Conservation (phyloP, 2,797 vertebrate genomes). For the Tapera naevia region DNA sequence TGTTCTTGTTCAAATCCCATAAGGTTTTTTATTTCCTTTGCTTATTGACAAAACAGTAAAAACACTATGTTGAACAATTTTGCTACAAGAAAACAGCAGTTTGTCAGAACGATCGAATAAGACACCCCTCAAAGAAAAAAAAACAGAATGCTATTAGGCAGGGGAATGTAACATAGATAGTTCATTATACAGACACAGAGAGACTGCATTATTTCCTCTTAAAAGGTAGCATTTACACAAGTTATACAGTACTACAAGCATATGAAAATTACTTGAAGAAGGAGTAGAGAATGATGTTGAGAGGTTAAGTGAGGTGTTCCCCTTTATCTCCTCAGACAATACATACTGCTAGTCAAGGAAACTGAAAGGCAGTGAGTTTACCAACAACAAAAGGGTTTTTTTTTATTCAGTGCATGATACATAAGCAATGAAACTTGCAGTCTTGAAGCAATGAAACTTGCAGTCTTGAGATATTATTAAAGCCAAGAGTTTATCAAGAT, state of each 20-base stretch:
- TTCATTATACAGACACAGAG: slow-evolving; percentile 1
- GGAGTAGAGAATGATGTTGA: slow-evolving; percentile 21
- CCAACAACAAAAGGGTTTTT: slow-evolving; percentile 27
- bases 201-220: slow-evolving; percentile 26
- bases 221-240: slow-evolving; percentile 35
- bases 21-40: slow-evolving; percentile 68
- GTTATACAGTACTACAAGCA: not conserved
- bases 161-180: not conserved
- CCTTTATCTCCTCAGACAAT: slow-evolving; percentile 51
- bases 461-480: slow-evolving; percentile 46
- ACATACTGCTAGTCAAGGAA: slow-evolving; percentile 33
- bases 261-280: slow-evolving; percentile 28
- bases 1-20: slow-evolving; percentile 62
- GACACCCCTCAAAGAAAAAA: slow-evolving; percentile 33
- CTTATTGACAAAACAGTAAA: slow-evolving; percentile 65
- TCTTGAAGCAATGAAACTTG: slow-evolving; percentile 5
- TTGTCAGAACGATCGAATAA: slow-evolving; percentile 52
- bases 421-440: slow-evolving; percentile 34
- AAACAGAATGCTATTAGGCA: not conserved
- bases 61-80: slow-evolving; percentile 59
- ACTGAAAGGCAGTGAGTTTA: slow-evolving; percentile 47
- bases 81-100: slow-evolving; percentile 67
- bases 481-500: slow-evolving; percentile 49
- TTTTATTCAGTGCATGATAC: slow-evolving; percentile 29
- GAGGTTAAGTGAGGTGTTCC: slow-evolving; percentile 48